These are phyloP conservation scores for Anas platyrhynchos DNA, from an alignment of 2,113 vertebrate species.

Conservation along the genomic window DNA sequence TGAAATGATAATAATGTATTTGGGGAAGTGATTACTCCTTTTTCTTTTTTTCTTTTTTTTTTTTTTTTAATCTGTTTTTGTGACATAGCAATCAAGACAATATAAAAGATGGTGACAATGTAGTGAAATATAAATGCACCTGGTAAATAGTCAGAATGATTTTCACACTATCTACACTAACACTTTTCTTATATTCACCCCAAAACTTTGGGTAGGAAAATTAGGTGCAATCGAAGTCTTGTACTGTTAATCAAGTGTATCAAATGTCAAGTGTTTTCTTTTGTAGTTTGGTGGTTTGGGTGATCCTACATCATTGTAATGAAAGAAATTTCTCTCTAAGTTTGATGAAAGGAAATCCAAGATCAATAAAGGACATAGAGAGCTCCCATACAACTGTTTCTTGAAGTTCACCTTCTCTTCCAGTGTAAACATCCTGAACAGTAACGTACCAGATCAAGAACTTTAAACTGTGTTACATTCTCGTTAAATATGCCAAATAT, in stretches of 20 bases:
- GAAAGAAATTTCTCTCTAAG: background rate
- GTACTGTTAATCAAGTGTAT: background rate
- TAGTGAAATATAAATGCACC: background rate
- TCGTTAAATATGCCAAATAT: background rate
- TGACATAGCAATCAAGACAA: background rate
- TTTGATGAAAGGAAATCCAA: background rate
- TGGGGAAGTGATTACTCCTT: background rate
- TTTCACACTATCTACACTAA: background rate
- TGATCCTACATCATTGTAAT: background rate
- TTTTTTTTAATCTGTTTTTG: background rate
- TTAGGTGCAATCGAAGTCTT: background rate
- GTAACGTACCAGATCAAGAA: background rate
- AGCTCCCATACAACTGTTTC: background rate
- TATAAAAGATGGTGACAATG: background rate
- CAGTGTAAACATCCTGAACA: background rate
- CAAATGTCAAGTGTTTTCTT: background rate
- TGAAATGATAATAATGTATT: background rate
- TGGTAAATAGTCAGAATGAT: background rate
- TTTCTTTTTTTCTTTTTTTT: background rate
- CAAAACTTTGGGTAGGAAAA: background rate
- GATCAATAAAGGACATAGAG: background rate
- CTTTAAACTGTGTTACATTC: background rate
- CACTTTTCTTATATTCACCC: background rate
- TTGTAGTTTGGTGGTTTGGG: background rate
- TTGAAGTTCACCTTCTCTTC: background rate